Percentiles rank a stretch among this genome's conserved stretches.
Evolutionary conservation across 1,140 invertebrate genomes (phyloP).

Genomic region (Gryllus bimaculatus): DNA sequence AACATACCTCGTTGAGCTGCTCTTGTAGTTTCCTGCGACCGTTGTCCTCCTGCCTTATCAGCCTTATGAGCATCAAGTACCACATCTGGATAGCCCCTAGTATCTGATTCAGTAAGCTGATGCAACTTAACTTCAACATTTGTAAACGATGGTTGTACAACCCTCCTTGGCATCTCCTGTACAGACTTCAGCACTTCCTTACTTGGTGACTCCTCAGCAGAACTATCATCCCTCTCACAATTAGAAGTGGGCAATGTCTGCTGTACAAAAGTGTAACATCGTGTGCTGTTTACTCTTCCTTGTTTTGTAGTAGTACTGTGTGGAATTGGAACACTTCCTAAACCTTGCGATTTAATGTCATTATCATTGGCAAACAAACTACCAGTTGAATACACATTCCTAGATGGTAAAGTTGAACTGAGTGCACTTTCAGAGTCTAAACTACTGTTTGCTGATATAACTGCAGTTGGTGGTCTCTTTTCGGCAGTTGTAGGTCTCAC

Average conservation of each 20-base stretch:
- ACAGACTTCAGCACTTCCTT: neutral
- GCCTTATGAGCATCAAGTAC: slow-evolving; percentile 3
- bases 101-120: neutral
- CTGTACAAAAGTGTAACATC: too few species aligned
- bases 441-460: too few species aligned
- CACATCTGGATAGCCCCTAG: neutral
- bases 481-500: too few species aligned
- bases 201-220: neutral
- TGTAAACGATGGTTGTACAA: neutral
- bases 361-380: too few species aligned
- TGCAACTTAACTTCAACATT: neutral
- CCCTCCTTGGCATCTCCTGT: neutral
- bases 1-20: neutral
- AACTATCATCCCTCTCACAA: neutral
- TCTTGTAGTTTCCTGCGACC: neutral
- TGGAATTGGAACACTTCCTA: neutral
- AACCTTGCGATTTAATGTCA: neutral
- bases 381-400: too few species aligned
- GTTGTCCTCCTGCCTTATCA: neutral
- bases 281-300: neutral
- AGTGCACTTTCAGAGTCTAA: too few species aligned
- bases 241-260: neutral
- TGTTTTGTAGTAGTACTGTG: neutral
- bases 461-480: too few species aligned
- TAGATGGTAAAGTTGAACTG: too few species aligned